phyloP scores from a whole-genome alignment of 2,888 invertebrate genomes.

The Lasioglossum figueresi region DNA sequence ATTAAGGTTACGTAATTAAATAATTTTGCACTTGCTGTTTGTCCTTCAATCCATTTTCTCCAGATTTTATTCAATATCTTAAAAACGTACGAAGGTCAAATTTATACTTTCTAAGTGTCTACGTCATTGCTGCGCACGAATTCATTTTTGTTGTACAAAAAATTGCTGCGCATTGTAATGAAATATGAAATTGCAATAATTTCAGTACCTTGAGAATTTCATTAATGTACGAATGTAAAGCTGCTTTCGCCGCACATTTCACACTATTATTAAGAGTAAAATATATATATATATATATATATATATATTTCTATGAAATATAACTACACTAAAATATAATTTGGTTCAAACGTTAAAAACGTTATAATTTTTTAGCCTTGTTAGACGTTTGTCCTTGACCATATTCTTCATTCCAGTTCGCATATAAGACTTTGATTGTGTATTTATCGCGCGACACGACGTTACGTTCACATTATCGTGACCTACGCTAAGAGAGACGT shows the following conservation, averaged over 20 bases:
- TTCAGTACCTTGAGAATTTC: not conserved
- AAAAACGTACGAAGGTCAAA: not conserved
- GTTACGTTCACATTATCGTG: not conserved
- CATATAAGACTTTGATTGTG: not conserved
- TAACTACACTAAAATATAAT: not conserved
- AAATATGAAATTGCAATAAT: not conserved
- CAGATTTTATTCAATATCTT: slow-evolving; percentile 25
- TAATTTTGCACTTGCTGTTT: slow-evolving; percentile 10
- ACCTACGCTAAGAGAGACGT: not conserved
- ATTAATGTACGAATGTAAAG: not conserved
- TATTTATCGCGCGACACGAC: not conserved
- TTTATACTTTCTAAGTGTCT: not conserved
- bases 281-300: not conserved
- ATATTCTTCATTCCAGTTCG: not conserved
- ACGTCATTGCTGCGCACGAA: not conserved
- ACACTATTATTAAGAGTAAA: not conserved
- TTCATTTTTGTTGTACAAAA: not conserved
- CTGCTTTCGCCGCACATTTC: not conserved
- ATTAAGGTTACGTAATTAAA: slow-evolving; percentile 11
- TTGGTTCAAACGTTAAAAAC: not conserved
- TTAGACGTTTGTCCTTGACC: not conserved
- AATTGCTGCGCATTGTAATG: not conserved
- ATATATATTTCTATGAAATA: not conserved
- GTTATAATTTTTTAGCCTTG: not conserved
- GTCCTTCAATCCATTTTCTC: not conserved